Evolutionary conservation across 2,888 invertebrate genomes (phyloP).

Genomic region (Lepidonotus clava): DNA sequence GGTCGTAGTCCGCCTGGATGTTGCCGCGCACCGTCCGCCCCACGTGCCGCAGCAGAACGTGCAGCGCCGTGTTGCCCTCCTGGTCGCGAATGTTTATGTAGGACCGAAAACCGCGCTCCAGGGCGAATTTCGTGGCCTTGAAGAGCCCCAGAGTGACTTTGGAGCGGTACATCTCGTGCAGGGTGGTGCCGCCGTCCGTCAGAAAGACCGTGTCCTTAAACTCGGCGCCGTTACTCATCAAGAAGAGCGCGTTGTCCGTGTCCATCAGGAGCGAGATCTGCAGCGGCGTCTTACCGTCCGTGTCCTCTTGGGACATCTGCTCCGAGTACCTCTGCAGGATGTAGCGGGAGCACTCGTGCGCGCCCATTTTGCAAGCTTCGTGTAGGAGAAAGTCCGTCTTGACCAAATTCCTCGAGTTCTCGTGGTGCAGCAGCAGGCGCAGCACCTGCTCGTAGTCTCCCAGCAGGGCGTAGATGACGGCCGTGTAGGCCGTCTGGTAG

Average conservation of each 20-base stretch:
- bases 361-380: slow-evolving; percentile 84
- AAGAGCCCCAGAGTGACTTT: slow-evolving; percentile 83
- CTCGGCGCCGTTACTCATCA: slow-evolving; percentile 85
- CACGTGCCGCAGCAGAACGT: slow-evolving; percentile 65
- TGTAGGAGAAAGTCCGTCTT: slow-evolving; percentile 67
- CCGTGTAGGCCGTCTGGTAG: slow-evolving; percentile 74
- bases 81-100: slow-evolving; percentile 88
- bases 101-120: slow-evolving; percentile 87
- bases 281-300: slow-evolving; percentile 66
- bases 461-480: slow-evolving; percentile 77
- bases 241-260: slow-evolving; percentile 85
- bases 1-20: slow-evolving; percentile 69
- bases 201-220: slow-evolving; percentile 65
- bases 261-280: slow-evolving; percentile 83
- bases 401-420: slow-evolving; percentile 81
- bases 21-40: slow-evolving; percentile 64
- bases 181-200: slow-evolving; percentile 67
- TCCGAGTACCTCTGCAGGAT: slow-evolving; percentile 71
- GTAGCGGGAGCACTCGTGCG: slow-evolving; percentile 73
- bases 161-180: slow-evolving; percentile 81
- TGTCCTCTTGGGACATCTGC: slow-evolving; percentile 65
- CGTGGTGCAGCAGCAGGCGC: slow-evolving; percentile 66
- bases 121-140: slow-evolving; percentile 85
- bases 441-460: slow-evolving; percentile 74
- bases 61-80: slow-evolving; percentile 87